phyloP scores from a whole-genome alignment of 2,113 vertebrate genomes.

The Clarias gariepinus region DNA sequence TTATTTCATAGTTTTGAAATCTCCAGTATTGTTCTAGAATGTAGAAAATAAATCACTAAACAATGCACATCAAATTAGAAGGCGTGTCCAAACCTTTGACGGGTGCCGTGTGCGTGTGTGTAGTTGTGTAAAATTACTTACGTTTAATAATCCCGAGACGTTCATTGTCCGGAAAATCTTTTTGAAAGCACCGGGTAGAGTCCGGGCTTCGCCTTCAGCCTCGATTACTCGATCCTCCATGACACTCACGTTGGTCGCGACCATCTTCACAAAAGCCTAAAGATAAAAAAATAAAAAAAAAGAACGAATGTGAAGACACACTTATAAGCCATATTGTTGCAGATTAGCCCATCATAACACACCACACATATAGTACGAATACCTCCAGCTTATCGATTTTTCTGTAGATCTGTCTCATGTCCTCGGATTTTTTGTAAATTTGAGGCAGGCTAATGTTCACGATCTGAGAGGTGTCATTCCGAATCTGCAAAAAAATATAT shows the following conservation, averaged over 20 bases:
- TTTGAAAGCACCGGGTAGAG: slow-evolving; percentile 83
- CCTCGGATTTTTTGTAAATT: slow-evolving; percentile 84
- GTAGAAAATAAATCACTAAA: too few species aligned
- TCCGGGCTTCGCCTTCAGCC: slow-evolving; percentile 86
- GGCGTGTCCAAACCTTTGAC: too few species aligned
- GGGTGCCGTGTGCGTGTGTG: too few species aligned
- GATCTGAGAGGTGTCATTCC: slow-evolving; percentile 88
- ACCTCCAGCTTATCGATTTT: slow-evolving; percentile 92
- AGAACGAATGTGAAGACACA: not conserved
- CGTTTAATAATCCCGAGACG: slow-evolving; percentile 81
- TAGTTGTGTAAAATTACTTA: slow-evolving; percentile 58
- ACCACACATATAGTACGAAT: slow-evolving; percentile 33
- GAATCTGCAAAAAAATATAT: slow-evolving; percentile 70
- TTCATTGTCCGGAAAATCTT: slow-evolving; percentile 86
- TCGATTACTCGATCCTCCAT: slow-evolving; percentile 88
- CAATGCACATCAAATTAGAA: too few species aligned
- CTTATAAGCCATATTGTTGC: not conserved
- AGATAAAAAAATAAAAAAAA: not conserved
- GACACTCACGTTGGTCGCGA: slow-evolving; percentile 78
- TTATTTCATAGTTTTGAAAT: too few species aligned
- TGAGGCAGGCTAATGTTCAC: slow-evolving; percentile 91
- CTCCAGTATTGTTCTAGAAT: too few species aligned
- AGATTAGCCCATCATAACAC: not conserved
- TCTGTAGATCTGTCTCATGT: slow-evolving; percentile 89
- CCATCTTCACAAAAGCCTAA: slow-evolving; percentile 88